Evolutionary conservation across 2,113 vertebrate species (phyloP).

Genomic region (Pomatostomus ruficeps): DNA sequence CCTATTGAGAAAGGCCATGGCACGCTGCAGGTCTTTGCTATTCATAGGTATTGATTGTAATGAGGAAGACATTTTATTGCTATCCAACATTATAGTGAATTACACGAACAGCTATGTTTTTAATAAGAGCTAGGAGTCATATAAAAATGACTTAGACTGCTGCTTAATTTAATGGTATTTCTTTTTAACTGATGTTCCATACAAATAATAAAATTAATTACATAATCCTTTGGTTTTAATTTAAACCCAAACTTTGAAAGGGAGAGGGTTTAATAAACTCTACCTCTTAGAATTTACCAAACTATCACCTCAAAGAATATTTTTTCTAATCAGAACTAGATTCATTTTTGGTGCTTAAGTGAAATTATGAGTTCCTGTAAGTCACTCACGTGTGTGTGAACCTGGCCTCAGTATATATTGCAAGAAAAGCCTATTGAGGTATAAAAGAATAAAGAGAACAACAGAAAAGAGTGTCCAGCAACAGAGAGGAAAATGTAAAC

Average conservation of each 20-base stretch:
- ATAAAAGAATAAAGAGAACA: background rate
- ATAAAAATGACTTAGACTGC: conserved; percentile 11
- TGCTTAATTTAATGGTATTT: conserved; percentile 22
- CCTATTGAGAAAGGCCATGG: conserved; percentile 69
- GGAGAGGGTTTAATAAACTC: background rate
- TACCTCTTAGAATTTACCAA: background rate
- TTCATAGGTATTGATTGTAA: conserved; percentile 74
- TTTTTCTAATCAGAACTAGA: background rate
- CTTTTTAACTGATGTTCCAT: conserved; percentile 8
- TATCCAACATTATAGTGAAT: background rate
- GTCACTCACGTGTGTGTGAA: background rate
- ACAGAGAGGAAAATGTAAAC: background rate
- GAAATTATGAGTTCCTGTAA: background rate
- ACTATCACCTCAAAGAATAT: background rate
- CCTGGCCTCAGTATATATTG: background rate
- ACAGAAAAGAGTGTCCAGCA: background rate
- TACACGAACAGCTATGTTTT: conserved; percentile 10
- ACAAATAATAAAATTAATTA: background rate
- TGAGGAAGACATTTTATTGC: conserved; percentile 64
- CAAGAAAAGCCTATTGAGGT: background rate
- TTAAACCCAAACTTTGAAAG: background rate
- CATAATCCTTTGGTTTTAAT: background rate
- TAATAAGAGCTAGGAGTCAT: conserved; percentile 46
- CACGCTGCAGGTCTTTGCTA: conserved; percentile 64
- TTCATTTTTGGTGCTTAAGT: background rate